Evolutionary conservation across 2,888 invertebrate genomes (phyloP).

Genomic region (Muschampia plurimacula): DNA sequence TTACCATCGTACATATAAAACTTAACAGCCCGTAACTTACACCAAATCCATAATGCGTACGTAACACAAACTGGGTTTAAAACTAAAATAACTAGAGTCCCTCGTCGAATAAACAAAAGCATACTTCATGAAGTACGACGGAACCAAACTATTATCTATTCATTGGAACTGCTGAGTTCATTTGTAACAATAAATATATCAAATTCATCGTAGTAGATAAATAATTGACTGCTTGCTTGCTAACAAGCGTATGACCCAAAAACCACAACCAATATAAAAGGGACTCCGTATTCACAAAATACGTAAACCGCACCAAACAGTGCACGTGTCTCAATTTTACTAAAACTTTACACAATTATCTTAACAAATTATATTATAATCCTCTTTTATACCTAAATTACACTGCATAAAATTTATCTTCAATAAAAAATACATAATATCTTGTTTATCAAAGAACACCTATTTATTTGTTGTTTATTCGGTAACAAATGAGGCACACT

Average conservation of each 20-base stretch:
- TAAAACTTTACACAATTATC: constrained; percentile 72
- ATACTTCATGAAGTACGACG: constrained; percentile 18
- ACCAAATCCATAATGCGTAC: constrained; percentile 45
- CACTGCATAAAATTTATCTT: constrained; percentile 79
- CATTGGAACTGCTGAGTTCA: constrained; percentile 29
- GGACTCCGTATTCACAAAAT: constrained; percentile 44
- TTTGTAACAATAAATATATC: constrained; percentile 8
- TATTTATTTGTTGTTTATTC: constrained; percentile 74
- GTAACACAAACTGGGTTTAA: constrained; percentile 47
- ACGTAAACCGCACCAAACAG: constrained; percentile 49
- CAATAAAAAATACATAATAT: constrained; percentile 82
- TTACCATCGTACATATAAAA: constrained; percentile 48
- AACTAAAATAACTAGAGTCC: constrained; percentile 46
- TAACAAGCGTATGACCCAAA: constrained; percentile 14
- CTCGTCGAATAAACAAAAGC: constrained; percentile 30
- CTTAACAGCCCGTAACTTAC: constrained; percentile 56
- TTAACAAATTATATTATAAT: constrained; percentile 84
- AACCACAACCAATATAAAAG: constrained; percentile 35
- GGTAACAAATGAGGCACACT: constrained; percentile 84
- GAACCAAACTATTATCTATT: constrained; percentile 22
- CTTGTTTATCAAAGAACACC: constrained; percentile 81
- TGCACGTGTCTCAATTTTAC: constrained; percentile 57
- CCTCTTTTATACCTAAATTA: constrained; percentile 81
- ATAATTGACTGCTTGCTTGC: constrained; percentile 36
- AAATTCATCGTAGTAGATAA: constrained; percentile 23